A percentile compares a stretch with the other conserved stretches of the same genome.
Evolutionary conservation across 2,797 vertebrate species (phyloP).

Genomic region (Tinamus major): DNA sequence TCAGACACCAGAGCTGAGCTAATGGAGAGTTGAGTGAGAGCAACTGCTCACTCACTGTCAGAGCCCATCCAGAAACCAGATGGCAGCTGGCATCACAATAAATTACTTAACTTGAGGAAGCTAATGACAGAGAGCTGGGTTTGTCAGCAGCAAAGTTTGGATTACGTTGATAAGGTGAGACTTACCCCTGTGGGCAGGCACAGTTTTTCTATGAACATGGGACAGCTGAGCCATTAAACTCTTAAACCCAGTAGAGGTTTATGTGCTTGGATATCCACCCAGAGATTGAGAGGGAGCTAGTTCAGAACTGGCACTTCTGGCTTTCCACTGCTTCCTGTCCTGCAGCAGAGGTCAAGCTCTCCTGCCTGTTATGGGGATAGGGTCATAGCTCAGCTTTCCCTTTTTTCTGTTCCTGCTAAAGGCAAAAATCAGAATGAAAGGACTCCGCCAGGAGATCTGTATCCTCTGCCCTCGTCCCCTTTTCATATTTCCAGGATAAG

Average conservation of each 20-base stretch:
- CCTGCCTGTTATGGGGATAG: not conserved
- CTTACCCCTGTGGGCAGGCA: not conserved
- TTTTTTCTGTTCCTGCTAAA: not conserved
- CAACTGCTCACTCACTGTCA: not conserved
- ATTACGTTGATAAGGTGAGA: not conserved
- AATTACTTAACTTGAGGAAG: not conserved
- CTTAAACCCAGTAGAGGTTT: not conserved
- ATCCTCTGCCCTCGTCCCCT: not conserved
- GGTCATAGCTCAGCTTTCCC: not conserved
- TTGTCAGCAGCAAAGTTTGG: not conserved
- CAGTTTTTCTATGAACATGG: not conserved
- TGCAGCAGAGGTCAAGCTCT: not conserved
- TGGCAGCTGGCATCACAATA: not conserved
- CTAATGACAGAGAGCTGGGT: not conserved
- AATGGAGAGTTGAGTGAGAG: not conserved
- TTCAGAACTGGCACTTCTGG: not conserved
- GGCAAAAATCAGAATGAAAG: not conserved
- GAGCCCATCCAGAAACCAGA: not conserved
- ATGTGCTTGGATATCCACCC: not conserved
- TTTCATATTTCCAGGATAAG: not conserved
- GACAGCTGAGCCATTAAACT: not conserved
- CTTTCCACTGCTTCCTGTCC: not conserved
- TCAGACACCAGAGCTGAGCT: rapidly evolving
- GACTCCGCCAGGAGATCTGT: not conserved
- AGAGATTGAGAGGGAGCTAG: not conserved